These are phyloP conservation scores for Paramormyrops hopkinsi DNA, from an alignment of 2,797 vertebrate genomes.

Conservation along the genomic window DNA sequence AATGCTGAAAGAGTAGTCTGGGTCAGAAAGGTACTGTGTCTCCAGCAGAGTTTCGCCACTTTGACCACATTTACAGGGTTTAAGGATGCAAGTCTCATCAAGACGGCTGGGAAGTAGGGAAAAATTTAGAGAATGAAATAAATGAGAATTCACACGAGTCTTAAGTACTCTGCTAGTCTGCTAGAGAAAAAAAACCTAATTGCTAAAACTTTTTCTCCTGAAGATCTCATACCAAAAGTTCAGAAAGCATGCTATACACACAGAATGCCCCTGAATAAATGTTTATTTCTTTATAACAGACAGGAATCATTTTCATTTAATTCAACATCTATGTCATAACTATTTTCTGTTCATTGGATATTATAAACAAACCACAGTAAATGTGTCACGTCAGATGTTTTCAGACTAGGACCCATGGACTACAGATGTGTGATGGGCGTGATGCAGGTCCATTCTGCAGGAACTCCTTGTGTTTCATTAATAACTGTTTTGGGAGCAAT, in stretches of 20 bases:
- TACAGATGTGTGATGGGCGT: neutral
- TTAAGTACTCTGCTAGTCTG: neutral
- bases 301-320: neutral
- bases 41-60: neutral
- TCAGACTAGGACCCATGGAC: neutral
- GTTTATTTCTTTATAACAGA: neutral
- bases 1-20: neutral
- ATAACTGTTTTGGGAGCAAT: neutral
- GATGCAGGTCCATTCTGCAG: slow-evolving; percentile 1
- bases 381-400: neutral
- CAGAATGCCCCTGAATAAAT: neutral
- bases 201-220: neutral
- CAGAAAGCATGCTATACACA: neutral
- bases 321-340: neutral
- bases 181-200: neutral
- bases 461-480: neutral
- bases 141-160: neutral
- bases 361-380: neutral
- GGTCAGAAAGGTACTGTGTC: neutral
- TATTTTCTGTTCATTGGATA: neutral
- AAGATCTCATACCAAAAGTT: neutral
- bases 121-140: neutral
- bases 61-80: neutral
- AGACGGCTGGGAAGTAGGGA: neutral
- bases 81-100: neutral